phyloP scores from a whole-genome alignment of 2,797 vertebrate genomes.

The Liasis olivaceus region DNA sequence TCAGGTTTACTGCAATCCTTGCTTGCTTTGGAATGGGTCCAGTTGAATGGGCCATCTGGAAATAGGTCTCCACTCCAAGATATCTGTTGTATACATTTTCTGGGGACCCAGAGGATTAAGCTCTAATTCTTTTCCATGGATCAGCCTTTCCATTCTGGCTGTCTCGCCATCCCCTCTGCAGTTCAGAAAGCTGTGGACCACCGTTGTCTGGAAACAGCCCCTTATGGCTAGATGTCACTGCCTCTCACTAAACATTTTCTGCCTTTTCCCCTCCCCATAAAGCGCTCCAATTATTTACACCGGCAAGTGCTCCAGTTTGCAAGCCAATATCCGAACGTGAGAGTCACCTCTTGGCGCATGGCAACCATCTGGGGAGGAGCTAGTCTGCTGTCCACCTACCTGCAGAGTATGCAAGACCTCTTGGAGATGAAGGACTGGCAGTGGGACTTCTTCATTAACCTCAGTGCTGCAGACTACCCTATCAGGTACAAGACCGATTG shows the following conservation, averaged over 20 bases:
- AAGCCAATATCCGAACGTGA: constrained; percentile 87
- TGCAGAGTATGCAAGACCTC: constrained; percentile 94
- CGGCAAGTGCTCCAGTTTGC: constrained; percentile 88
- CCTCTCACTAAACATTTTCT: constrained; percentile 32
- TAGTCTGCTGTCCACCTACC: constrained; percentile 94
- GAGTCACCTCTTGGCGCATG: constrained; percentile 96
- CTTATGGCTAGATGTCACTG: neutral
- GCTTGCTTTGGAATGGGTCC: neutral
- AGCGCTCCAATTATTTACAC: constrained; percentile 95
- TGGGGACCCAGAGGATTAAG: no score
- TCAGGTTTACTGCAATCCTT: no score
- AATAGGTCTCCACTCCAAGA: neutral
- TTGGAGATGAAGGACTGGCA: constrained; percentile 95
- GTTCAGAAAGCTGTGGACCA: neutral
- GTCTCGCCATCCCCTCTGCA: neutral
- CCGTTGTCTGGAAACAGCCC: neutral
- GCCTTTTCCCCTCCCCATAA: constrained; percentile 53
- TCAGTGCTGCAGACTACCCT: constrained; percentile 96
- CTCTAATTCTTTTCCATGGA: neutral
- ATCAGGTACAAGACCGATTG: constrained; percentile 82
- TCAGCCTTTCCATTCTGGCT: neutral
- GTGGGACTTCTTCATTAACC: constrained; percentile 99
- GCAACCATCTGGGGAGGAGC: constrained; percentile 99
- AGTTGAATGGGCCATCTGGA: neutral
- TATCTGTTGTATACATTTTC: neutral